These are phyloP conservation scores for Caloenas nicobarica DNA, from an alignment of 2,113 vertebrate genomes.

Conservation along the genomic window DNA sequence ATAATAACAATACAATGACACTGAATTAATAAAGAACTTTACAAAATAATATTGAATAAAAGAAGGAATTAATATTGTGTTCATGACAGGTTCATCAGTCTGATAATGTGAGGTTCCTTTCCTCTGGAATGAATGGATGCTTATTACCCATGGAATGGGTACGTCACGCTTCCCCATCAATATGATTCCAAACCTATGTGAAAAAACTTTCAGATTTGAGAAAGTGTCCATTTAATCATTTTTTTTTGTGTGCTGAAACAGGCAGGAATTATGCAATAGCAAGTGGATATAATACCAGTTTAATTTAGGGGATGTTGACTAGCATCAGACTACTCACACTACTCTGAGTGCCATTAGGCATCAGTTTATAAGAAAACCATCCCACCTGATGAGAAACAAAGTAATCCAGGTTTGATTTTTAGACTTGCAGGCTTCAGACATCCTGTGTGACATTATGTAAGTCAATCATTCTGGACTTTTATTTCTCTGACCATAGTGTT, in stretches of 20 bases:
- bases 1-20: neutral
- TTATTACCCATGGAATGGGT: neutral
- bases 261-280: neutral
- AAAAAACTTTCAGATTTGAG: neutral
- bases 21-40: slow-evolving; percentile 23
- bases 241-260: neutral
- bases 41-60: neutral
- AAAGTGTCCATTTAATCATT: neutral
- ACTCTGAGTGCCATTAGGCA: neutral
- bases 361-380: neutral
- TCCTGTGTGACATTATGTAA: neutral
- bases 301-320: neutral
- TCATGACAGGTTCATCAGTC: neutral
- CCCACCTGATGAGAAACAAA: neutral
- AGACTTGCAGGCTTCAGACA: neutral
- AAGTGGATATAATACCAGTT: neutral
- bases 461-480: neutral
- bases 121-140: neutral
- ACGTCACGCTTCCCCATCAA: neutral
- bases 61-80: slow-evolving; percentile 19
- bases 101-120: neutral
- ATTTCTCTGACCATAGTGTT: neutral
- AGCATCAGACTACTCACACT: neutral
- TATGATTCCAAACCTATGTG: neutral
- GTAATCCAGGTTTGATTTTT: neutral